Percentiles rank a stretch among this genome's conserved stretches.
phyloP scores from a whole-genome alignment of 2,888 invertebrate genomes.

The Cephus rjabovi region DNA sequence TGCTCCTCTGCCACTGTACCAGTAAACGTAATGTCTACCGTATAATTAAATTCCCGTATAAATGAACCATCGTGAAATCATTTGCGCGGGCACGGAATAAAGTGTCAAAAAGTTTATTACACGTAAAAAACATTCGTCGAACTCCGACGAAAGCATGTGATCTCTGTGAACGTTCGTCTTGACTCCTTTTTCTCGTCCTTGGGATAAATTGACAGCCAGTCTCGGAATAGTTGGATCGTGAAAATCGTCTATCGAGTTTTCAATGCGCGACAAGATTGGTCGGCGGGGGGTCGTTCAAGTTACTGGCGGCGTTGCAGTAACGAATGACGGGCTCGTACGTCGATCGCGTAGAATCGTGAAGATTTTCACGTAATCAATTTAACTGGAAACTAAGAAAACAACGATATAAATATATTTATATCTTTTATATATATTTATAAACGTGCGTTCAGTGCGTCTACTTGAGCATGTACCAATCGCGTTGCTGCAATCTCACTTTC shows the following conservation, averaged over 20 bases:
- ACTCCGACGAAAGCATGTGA: not conserved
- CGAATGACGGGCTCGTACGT: not conserved
- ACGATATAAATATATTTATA: not conserved
- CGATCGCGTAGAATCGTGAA: not conserved
- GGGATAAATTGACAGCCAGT: not conserved
- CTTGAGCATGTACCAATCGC: not conserved
- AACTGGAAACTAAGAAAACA: not conserved
- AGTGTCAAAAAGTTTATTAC: not conserved
- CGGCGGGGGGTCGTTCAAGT: not conserved
- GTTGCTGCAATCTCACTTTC: not conserved
- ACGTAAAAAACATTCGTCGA: not conserved
- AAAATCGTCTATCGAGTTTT: not conserved
- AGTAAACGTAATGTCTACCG: not conserved
- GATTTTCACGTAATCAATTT: not conserved
- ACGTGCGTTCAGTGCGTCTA: not conserved
- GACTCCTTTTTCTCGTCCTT: not conserved
- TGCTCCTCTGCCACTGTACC: not conserved
- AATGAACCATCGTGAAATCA: not conserved
- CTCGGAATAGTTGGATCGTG: not conserved
- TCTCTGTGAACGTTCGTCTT: not conserved
- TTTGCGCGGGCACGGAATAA: not conserved
- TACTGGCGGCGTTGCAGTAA: not conserved
- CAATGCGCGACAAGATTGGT: not conserved
- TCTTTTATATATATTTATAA: too few relatives aligned
- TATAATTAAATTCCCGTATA: not conserved